A percentile compares a stretch with the other conserved stretches of the same genome.
Conservation (phyloP, 1,140 invertebrate genomes). For the Asobara japonica region DNA sequence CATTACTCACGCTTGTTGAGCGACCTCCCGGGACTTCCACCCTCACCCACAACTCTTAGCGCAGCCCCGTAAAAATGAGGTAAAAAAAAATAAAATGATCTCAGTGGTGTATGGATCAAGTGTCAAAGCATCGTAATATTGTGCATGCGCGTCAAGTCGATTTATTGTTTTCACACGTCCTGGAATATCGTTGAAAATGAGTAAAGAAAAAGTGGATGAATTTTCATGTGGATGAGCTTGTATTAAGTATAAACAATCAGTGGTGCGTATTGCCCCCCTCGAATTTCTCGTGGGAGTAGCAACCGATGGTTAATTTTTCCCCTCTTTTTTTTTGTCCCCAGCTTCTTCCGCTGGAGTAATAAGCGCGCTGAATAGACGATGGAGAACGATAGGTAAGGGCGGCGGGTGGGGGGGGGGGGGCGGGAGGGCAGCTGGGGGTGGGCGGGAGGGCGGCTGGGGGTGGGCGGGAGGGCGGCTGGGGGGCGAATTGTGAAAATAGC, state of each 20-base stretch:
- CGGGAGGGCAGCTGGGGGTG: neutral
- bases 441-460: neutral
- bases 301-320: conserved; percentile 20
- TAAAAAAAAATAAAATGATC: neutral
- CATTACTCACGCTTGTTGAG: conserved; percentile 30
- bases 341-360: neutral
- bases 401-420: neutral
- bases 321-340: neutral
- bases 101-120: neutral
- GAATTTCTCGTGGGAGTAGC: conserved; percentile 24
- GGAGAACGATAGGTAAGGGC: neutral
- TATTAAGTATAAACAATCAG: conserved; percentile 8
- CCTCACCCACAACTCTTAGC: neutral
- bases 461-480: neutral
- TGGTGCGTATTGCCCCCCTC: neutral
- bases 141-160: conserved; percentile 20
- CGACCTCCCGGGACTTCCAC: conserved; percentile 13
- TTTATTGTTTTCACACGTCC: conserved; percentile 28
- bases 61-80: neutral
- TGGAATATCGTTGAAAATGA: neutral
- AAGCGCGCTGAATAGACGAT: conserved; percentile 4
- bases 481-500: conserved; percentile 18
- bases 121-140: conserved; percentile 11
- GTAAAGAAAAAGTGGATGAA: neutral
- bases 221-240: conserved; percentile 3